Evolutionary conservation across 2,888 invertebrate genomes (phyloP), one percentile per base, ranked within the genome.

Genomic region (Acanthosepion pharaonis): DNA sequence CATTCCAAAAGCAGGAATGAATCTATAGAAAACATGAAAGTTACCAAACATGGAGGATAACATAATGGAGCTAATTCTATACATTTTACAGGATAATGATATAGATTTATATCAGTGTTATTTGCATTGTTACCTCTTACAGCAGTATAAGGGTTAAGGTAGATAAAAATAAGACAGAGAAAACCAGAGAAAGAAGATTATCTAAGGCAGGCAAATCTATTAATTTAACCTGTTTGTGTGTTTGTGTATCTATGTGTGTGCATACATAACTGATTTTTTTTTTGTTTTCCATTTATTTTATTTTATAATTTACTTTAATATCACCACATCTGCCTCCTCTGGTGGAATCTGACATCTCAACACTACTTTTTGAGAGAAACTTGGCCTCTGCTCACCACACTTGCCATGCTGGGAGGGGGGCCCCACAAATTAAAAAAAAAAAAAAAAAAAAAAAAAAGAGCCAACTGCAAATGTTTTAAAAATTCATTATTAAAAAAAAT

Each of bases 241-340:
- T 64, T 28, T 64, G 64, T 64, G 64, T 5, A 2, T 78, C 9
- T 78, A 11, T 78, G n/a, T 78, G 2, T 78, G 4, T 78, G n/a
- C 28, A 5, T 9, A 15, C 9, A 9, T 78, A 1, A n/a, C 11
- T 78, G 1, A 11, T n/a, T 33, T n/a, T 78, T n/a, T 78, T n/a
- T 64, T 28, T 64, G 28, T n/a, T 78, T 28, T 78, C 23, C 11
- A n/a, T 78, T 59, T 20, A 23, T 23, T 23, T 5, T 33, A 15
- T 33, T 11, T 20, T 59, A 23, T n/a, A 11, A 15, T 78, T 78
- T 78, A n/a, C 33, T 64, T 64, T 64, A 64, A 33, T 78, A 78
- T 78, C 78, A 78, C 78, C 78, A 78, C 78, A 78, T 78, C 78
- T 78, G 78, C 78, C 78, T 78, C 78, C 78, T n/a, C 78, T 78